Percentiles rank a stretch among this genome's conserved stretches.
These are phyloP conservation scores for Lasioglossum figueresi DNA, from an alignment of 2,888 invertebrate species.

Conservation along the genomic window DNA sequence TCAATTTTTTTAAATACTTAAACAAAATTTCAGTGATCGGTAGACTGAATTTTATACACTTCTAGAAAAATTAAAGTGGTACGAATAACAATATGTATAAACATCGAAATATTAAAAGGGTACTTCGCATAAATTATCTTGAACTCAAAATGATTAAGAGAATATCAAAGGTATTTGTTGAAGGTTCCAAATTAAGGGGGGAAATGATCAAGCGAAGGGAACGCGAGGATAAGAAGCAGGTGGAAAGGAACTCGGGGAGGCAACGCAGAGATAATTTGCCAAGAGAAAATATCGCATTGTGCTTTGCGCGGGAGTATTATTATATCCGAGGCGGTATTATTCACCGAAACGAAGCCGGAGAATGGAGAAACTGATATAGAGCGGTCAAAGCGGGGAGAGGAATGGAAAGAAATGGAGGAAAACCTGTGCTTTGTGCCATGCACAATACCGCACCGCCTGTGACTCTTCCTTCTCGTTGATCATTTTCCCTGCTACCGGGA, in stretches of 20 bases:
- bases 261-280: constrained; percentile 71
- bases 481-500: constrained; percentile 64
- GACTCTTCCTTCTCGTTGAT: constrained; percentile 71
- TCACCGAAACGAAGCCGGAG: constrained; percentile 61
- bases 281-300: constrained; percentile 74
- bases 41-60: neutral
- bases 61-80: neutral
- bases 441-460: constrained; percentile 70
- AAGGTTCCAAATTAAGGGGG: constrained; percentile 4
- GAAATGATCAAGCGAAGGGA: constrained; percentile 17
- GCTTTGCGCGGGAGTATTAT: constrained; percentile 69
- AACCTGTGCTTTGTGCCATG: constrained; percentile 71
- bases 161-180: constrained; percentile 4
- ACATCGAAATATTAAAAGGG: neutral
- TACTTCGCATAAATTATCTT: neutral
- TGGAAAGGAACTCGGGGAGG: constrained; percentile 56
- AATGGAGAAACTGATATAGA: constrained; percentile 67
- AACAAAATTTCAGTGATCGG: neutral
- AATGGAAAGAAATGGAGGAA: constrained; percentile 56
- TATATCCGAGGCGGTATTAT: constrained; percentile 72
- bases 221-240: constrained; percentile 15
- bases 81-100: neutral
- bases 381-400: constrained; percentile 36
- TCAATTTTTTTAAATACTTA: no score
- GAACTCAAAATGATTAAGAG: neutral